A percentile compares a stretch with the other conserved stretches of the same genome.
Evolutionary conservation across 2,113 vertebrate genomes (phyloP).

Genomic region (Acanthochromis polyacanthus): DNA sequence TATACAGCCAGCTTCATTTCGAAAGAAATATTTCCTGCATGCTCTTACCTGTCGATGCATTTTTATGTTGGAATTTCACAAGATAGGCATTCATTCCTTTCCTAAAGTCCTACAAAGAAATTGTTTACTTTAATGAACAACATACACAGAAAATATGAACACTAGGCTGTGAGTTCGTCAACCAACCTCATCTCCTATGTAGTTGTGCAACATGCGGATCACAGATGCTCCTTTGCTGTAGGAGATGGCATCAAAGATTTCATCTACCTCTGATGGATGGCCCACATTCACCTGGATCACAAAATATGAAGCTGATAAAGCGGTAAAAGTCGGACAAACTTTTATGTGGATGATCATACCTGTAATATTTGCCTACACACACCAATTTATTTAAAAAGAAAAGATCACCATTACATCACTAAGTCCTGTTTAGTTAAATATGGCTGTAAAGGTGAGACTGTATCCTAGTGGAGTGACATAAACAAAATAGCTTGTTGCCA

Average conservation of each 20-base stretch:
- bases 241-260: conserved; percentile 99
- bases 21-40: accelerated
- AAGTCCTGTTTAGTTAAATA: too few species aligned
- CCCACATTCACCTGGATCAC: conserved; percentile 92
- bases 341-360: not conserved
- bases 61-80: conserved; percentile 97
- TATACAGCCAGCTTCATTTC: not conserved
- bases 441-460: too few species aligned
- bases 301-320: not conserved
- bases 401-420: too few species aligned
- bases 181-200: conserved; percentile 96
- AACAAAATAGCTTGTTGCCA: too few species aligned
- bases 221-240: conserved; percentile 99
- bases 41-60: conserved; percentile 94
- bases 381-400: too few species aligned
- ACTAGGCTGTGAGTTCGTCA: not conserved
- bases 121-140: not conserved
- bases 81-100: conserved; percentile 99
- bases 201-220: conserved; percentile 98
- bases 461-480: too few species aligned
- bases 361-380: too few species aligned
- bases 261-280: conserved; percentile 97
- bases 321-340: not conserved
- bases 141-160: not conserved
- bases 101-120: conserved; percentile 91